Conservation (phyloP, 1,140 invertebrate species). For the Ericerus pela region DNA sequence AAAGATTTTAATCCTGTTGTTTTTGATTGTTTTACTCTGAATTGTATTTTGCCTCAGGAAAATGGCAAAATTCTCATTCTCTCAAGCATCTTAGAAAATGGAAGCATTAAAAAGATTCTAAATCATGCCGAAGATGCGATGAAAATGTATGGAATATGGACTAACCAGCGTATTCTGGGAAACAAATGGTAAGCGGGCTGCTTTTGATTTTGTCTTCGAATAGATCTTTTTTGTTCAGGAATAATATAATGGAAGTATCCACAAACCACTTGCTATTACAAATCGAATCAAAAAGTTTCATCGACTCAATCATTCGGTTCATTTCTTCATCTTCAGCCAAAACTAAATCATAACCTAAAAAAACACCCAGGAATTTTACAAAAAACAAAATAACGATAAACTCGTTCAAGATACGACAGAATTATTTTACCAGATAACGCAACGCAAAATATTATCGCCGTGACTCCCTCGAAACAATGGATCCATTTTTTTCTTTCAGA, state of each 20-base stretch:
- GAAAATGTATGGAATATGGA: too few relatives aligned
- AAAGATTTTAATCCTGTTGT: too few relatives aligned
- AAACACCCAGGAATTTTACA: constrained; percentile 17
- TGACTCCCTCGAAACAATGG: constrained; percentile 92
- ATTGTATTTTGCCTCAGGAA: too few relatives aligned
- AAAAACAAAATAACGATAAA: not conserved
- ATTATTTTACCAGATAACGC: constrained; percentile 54
- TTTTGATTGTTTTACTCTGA: too few relatives aligned
- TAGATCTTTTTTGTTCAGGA: constrained; percentile 92
- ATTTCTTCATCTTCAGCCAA: constrained; percentile 52
- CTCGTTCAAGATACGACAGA: not conserved
- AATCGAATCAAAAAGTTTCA: constrained; percentile 91
- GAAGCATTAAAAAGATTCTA: not conserved
- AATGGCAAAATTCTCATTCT: too few relatives aligned
- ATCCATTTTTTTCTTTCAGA: constrained; percentile 97
- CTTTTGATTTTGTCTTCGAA: constrained; percentile 85
- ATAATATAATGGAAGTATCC: constrained; percentile 93
- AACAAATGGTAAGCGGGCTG: constrained; percentile 87
- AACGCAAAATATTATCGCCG: constrained; percentile 92
- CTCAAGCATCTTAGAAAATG: too few relatives aligned
- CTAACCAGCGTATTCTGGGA: constrained; percentile 79
- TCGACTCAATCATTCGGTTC: constrained; percentile 75
- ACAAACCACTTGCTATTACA: constrained; percentile 98
- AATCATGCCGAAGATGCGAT: not conserved
- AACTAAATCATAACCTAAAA: constrained; percentile 56